These are phyloP conservation scores for Drosophila sp. DNA, from an alignment of 1,140 invertebrate species.

Conservation along the genomic window DNA sequence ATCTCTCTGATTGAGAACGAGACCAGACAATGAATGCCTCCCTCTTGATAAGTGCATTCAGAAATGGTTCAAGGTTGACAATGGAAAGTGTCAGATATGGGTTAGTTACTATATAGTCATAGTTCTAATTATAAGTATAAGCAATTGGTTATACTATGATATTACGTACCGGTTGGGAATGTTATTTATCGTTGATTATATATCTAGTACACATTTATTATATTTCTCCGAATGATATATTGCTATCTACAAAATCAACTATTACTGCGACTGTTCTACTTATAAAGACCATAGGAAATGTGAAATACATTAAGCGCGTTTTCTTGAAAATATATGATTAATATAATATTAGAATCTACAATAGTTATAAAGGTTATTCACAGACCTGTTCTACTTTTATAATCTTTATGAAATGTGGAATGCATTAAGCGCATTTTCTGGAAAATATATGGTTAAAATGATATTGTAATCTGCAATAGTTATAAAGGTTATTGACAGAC, in stretches of 20 bases:
- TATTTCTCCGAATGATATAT: neutral
- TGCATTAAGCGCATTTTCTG: too few relatives aligned
- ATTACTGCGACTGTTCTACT: too few relatives aligned
- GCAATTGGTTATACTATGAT: neutral
- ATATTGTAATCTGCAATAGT: too few relatives aligned
- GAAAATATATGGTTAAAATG: too few relatives aligned
- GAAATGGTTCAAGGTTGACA: constrained; percentile 23
- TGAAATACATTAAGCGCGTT: too few relatives aligned
- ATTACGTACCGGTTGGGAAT: constrained; percentile 3
- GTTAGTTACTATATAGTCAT: neutral
- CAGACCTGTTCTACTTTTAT: too few relatives aligned
- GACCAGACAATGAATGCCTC: constrained; percentile 20
- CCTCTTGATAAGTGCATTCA: neutral
- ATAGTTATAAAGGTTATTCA: too few relatives aligned
- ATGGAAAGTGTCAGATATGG: constrained; percentile 33
- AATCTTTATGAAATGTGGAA: too few relatives aligned
- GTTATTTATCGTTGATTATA: neutral
- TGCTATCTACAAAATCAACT: neutral
- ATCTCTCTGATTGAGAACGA: neutral
- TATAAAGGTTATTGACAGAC: too few relatives aligned
- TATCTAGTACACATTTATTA: neutral
- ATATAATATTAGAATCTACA: too few relatives aligned
- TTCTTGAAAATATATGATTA: too few relatives aligned
- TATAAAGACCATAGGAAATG: too few relatives aligned
- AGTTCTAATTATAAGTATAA: constrained; percentile 15